phyloP scores from a whole-genome alignment of 2,888 invertebrate species.

The Limulus polyphemus region DNA sequence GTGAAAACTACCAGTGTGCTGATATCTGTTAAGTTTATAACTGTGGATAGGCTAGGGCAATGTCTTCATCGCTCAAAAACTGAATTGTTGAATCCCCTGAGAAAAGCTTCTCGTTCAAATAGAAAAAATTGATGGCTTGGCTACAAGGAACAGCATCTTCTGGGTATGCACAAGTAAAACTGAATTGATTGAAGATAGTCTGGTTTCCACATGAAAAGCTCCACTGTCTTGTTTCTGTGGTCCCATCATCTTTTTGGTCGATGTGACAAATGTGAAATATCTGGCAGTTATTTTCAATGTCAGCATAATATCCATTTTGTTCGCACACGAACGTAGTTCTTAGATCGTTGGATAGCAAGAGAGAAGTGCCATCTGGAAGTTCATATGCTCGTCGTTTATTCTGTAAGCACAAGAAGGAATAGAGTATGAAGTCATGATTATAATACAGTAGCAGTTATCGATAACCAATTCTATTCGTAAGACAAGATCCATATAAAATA shows the following conservation, averaged over 20 bases:
- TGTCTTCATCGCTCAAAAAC: too few species aligned
- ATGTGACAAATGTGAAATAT: slow-evolving; percentile 23
- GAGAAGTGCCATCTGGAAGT: slow-evolving; percentile 18
- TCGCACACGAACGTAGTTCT: slow-evolving; percentile 16
- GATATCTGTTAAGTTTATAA: too few species aligned
- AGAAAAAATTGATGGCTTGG: slow-evolving; percentile 18
- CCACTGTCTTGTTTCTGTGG: slow-evolving; percentile 12
- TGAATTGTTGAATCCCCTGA: background rate
- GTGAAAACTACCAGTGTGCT: too few species aligned
- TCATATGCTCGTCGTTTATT: slow-evolving; percentile 18
- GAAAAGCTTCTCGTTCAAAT: slow-evolving; percentile 22
- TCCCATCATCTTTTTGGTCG: slow-evolving; percentile 12
- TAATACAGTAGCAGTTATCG: too few species aligned
- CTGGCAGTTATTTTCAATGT: slow-evolving; percentile 24
- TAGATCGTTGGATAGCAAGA: slow-evolving; percentile 12
- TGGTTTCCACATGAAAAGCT: slow-evolving; percentile 24
- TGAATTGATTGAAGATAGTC: slow-evolving; percentile 22
- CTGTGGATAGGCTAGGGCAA: too few species aligned
- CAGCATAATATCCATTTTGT: slow-evolving; percentile 21
- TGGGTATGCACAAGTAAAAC: slow-evolving; percentile 20
- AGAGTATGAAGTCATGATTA: too few species aligned
- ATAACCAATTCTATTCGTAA: too few species aligned
- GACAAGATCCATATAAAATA: too few species aligned
- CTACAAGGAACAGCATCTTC: slow-evolving; percentile 21
- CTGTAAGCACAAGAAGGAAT: slow-evolving; percentile 1